Base-by-base conservation (phyloP, 1,140 invertebrate genomes). In the Drosophila cardini region DNA sequence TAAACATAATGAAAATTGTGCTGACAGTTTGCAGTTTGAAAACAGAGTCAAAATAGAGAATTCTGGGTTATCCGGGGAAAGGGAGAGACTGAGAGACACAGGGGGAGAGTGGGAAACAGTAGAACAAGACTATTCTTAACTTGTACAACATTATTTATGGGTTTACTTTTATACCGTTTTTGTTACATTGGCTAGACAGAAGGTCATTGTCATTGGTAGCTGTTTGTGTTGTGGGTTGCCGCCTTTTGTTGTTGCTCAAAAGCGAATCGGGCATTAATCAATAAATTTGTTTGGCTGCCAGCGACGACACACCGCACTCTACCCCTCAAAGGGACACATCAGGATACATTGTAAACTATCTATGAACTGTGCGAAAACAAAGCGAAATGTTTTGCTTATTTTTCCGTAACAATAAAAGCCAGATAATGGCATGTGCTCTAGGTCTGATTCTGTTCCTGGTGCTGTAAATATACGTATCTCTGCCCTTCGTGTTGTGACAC, bases 221-320 rank as follows among this genome's bases (percentile, higher is more conserved):
- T 60, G 30, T 58, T 55, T 60, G 48, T 72, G n/a, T 2, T 72
- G 45, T 72, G 46, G 42, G 71, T 61, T 38, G 61, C 53, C 53
- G 62, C 52, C 71, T 53, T 87, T 62, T 63, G 58, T 64, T 69
- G 64, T 61, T 74, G 57, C 15, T 30, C 65, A 69, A 69, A 26
- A 40, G 26, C 55, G 70, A 63, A 78, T 46, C 46, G 73, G 62
- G 79, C 82, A 86, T 86, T 86, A 86, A 86, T 86, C 82, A 86
- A 86, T 86, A 86, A 86, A 86, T 86, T 86, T 86, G 82, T 86
- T 86, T 86, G 75, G 38, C 82, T 86, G 82, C 82, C 82, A 86
- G 67, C 70, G 75, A 63, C 70, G 64, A 85, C 82, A 85, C 67
- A 87, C 82, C 82, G 75, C 82, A 85, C 13, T n/a, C 42, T 10